These are phyloP conservation scores for Ifrita kowaldi DNA, from an alignment of 2,113 vertebrate genomes.

Conservation along the genomic window DNA sequence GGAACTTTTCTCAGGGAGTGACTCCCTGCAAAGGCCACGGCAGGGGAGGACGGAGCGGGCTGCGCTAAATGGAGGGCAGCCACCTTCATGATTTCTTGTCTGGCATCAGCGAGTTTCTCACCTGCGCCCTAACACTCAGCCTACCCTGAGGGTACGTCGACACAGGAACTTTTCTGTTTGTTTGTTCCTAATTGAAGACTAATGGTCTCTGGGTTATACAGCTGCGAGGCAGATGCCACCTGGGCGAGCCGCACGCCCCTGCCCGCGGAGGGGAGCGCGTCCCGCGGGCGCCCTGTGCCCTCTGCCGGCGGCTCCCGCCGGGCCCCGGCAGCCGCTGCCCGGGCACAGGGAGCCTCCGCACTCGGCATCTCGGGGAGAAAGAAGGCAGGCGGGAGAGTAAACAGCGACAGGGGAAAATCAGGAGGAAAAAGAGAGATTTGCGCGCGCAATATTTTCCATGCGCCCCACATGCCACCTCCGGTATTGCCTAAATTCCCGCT, in stretches of 20 bases:
- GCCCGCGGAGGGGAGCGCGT: neutral
- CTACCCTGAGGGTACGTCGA: fast-evolving
- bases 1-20: neutral
- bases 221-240: fast-evolving
- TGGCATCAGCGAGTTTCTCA: neutral
- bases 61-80: fast-evolving
- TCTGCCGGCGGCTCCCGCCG: neutral
- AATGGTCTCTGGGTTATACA: fast-evolving
- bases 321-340: neutral
- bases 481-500: neutral
- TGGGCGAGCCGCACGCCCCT: fast-evolving
- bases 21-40: fast-evolving
- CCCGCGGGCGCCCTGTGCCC: neutral
- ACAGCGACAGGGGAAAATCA: fast-evolving
- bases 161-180: neutral
- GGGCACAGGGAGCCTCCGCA: fast-evolving
- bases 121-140: neutral
- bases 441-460: fast-evolving
- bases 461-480: fast-evolving
- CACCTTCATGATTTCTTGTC: neutral
- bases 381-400: fast-evolving
- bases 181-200: fast-evolving
- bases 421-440: fast-evolving
- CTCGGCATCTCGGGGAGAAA: neutral
- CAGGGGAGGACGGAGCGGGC: neutral